Evolutionary conservation across 2,797 vertebrate species (phyloP).

Genomic region (Leuciscus waleckii): DNA sequence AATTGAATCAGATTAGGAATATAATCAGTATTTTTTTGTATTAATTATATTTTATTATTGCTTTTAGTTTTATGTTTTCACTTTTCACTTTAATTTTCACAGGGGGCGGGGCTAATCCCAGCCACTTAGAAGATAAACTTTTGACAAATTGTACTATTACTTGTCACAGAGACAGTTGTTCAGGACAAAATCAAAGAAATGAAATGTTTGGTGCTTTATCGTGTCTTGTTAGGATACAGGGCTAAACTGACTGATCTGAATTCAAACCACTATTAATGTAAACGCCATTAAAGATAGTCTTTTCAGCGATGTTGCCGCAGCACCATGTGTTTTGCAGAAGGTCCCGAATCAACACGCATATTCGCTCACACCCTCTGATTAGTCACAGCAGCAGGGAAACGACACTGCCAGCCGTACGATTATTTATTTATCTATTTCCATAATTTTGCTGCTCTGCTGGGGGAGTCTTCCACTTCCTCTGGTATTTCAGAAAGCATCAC

Average conservation of each 20-base stretch:
- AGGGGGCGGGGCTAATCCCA: background rate
- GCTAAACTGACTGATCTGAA: background rate
- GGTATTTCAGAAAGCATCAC: conserved; percentile 58
- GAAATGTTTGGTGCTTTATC: background rate
- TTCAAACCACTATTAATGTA: conserved; percentile 18
- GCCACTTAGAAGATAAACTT: background rate
- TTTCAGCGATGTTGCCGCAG: conserved; percentile 2
- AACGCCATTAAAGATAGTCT: background rate
- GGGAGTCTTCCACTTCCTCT: conserved; percentile 54
- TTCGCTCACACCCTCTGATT: conserved; percentile 53
- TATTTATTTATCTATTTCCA: conserved; percentile 65
- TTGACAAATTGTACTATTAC: background rate
- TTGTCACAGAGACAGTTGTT: background rate
- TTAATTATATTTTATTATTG: background rate
- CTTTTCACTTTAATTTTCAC: background rate
- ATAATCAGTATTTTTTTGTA: background rate
- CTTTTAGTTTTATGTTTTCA: background rate
- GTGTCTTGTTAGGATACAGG: background rate
- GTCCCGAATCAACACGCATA: conserved; percentile 45
- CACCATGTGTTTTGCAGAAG: conserved; percentile 34
- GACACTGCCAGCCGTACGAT: conserved; percentile 57
- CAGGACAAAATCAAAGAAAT: background rate
- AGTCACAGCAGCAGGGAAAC: conserved; percentile 60
- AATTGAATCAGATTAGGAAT: background rate
- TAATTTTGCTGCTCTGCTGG: conserved; percentile 59